These are phyloP conservation scores for Plodia interpunctella DNA, from an alignment of 1,140 invertebrate genomes.

Conservation along the genomic window DNA sequence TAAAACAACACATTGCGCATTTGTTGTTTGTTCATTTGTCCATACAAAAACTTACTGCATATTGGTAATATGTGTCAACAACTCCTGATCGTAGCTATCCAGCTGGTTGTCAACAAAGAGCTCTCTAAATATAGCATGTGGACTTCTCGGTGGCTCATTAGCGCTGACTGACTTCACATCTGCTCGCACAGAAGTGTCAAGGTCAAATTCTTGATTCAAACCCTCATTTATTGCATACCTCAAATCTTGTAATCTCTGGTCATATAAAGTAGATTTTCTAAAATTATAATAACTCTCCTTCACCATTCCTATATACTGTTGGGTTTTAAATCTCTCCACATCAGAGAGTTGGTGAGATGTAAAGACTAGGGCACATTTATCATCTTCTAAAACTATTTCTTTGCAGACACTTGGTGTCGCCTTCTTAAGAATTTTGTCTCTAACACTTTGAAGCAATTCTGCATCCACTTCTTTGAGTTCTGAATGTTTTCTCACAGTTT, in stretches of 20 bases:
- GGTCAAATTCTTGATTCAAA: slow-evolving; percentile 58
- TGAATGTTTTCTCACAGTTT: slow-evolving; percentile 40
- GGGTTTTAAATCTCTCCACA: slow-evolving; percentile 58
- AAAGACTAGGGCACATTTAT: slow-evolving; percentile 68
- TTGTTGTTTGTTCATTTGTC: too few species aligned
- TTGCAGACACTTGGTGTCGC: slow-evolving; percentile 22
- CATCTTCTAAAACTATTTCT: slow-evolving; percentile 57
- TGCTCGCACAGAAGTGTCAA: slow-evolving; percentile 25
- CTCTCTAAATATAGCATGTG: slow-evolving; percentile 64
- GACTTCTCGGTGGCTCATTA: slow-evolving; percentile 42
- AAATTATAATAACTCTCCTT: slow-evolving; percentile 75
- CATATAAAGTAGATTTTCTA: slow-evolving; percentile 67
- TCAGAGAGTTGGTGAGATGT: slow-evolving; percentile 55
- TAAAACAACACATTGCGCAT: too few species aligned
- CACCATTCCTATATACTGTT: slow-evolving; percentile 58
- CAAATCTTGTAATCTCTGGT: slow-evolving; percentile 68
- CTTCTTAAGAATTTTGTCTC: slow-evolving; percentile 64
- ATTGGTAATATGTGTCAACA: slow-evolving; percentile 54
- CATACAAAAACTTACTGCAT: slow-evolving; percentile 57
- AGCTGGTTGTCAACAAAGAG: slow-evolving; percentile 55
- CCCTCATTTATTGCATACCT: slow-evolving; percentile 74
- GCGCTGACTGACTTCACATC: slow-evolving; percentile 15
- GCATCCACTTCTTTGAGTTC: slow-evolving; percentile 52
- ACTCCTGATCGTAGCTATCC: slow-evolving; percentile 61
- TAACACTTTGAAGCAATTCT: slow-evolving; percentile 67